phyloP scores from a whole-genome alignment of 2,113 vertebrate species.

The Megaleporinus macrocephalus region DNA sequence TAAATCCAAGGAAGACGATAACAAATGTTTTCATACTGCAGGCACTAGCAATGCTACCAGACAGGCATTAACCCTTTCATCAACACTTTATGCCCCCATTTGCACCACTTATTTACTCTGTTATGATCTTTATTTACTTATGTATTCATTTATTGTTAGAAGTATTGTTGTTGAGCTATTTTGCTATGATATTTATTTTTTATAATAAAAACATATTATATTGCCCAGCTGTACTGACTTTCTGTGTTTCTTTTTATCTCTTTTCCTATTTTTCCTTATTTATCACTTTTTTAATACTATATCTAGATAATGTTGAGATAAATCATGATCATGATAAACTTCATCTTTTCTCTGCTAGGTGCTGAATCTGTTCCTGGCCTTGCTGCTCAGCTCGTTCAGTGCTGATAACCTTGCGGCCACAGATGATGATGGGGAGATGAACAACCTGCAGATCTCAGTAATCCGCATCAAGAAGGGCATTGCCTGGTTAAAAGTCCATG shows the following conservation, averaged over 20 bases:
- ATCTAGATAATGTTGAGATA: neutral
- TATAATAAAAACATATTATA: no score
- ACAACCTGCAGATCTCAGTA: conserved; percentile 96
- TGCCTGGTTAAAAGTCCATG: conserved; percentile 86
- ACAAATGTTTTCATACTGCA: no score
- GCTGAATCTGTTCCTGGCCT: conserved; percentile 94
- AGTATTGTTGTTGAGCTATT: neutral
- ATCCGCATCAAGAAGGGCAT: conserved; percentile 96
- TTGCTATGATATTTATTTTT: neutral
- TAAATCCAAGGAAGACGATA: no score
- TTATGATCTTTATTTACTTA: neutral
- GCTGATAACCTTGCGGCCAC: conserved; percentile 96
- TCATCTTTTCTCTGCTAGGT: conserved; percentile 75
- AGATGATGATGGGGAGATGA: conserved; percentile 96
- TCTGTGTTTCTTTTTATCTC: neutral
- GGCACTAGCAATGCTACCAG: no score
- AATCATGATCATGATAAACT: neutral
- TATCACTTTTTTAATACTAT: neutral
- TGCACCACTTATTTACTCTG: no score
- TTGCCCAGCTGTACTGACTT: neutral
- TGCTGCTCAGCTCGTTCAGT: conserved; percentile 98
- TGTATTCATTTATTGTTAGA: neutral
- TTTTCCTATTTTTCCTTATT: neutral
- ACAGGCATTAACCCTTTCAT: no score
- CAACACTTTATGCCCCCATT: neutral